Percentiles rank a stretch among this genome's conserved stretches.
phyloP scores from a whole-genome alignment of 2,113 vertebrate genomes.

The Urocolius indicus region DNA sequence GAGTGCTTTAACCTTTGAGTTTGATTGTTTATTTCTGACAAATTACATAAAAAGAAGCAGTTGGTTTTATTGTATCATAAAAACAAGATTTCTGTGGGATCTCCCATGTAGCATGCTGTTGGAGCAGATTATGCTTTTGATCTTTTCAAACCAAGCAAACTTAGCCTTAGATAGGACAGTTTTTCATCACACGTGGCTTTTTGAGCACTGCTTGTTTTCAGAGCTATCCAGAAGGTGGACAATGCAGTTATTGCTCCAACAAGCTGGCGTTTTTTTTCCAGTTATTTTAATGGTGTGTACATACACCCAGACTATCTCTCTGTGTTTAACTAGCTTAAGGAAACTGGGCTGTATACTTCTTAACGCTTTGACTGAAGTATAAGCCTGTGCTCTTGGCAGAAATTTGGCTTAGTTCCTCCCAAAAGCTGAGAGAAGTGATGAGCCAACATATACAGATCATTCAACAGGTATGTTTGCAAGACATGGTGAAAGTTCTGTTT shows the following conservation, averaged over 20 bases:
- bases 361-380: background rate
- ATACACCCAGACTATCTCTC: background rate
- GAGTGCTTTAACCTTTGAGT: background rate
- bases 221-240: background rate
- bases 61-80: background rate
- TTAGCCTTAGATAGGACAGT: background rate
- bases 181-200: background rate
- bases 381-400: conserved; percentile 11
- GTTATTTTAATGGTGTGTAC: background rate
- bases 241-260: background rate
- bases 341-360: background rate
- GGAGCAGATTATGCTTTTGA: background rate
- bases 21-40: background rate
- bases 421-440: background rate
- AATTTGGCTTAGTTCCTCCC: conserved; percentile 11
- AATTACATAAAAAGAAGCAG: background rate
- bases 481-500: background rate
- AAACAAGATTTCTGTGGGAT: background rate
- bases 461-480: background rate
- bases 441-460: background rate
- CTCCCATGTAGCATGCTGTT: background rate
- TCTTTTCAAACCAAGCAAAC: background rate
- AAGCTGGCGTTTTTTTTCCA: background rate
- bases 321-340: background rate
- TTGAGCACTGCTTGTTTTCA: background rate